Percentiles rank a stretch among this genome's conserved stretches.
phyloP scores from a whole-genome alignment of 2,113 vertebrate genomes.

The Rynchops niger region DNA sequence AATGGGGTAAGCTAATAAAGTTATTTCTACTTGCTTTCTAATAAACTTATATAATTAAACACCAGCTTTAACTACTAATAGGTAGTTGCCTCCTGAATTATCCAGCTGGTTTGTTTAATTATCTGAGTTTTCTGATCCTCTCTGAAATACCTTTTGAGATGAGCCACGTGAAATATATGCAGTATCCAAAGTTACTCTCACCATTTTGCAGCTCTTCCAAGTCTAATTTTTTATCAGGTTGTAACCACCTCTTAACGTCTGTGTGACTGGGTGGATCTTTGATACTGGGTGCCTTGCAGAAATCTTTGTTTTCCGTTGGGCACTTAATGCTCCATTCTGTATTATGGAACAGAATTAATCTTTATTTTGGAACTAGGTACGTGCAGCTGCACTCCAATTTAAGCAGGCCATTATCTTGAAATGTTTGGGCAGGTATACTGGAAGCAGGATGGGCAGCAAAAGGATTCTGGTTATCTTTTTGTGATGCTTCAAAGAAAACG shows the following conservation, averaged over 20 bases:
- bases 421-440: neutral
- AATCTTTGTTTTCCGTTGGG: neutral
- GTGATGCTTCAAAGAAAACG: neutral
- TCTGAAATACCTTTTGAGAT: neutral
- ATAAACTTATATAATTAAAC: neutral
- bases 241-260: neutral
- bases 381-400: neutral
- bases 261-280: neutral
- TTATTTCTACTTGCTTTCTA: too few relatives aligned
- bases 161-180: neutral
- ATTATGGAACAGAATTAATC: neutral
- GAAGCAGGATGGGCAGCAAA: neutral
- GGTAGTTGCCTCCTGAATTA: neutral
- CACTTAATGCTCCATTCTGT: neutral
- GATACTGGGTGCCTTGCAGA: neutral
- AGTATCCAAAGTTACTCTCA: neutral
- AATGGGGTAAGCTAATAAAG: neutral
- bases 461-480: neutral
- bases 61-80: neutral
- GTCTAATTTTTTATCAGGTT: neutral
- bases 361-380: neutral
- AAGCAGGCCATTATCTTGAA: neutral
- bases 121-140: neutral
- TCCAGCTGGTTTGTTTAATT: neutral
- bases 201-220: neutral